Evolutionary conservation across 2,888 invertebrate species (phyloP).

Genomic region (Cantharis nigra): DNA sequence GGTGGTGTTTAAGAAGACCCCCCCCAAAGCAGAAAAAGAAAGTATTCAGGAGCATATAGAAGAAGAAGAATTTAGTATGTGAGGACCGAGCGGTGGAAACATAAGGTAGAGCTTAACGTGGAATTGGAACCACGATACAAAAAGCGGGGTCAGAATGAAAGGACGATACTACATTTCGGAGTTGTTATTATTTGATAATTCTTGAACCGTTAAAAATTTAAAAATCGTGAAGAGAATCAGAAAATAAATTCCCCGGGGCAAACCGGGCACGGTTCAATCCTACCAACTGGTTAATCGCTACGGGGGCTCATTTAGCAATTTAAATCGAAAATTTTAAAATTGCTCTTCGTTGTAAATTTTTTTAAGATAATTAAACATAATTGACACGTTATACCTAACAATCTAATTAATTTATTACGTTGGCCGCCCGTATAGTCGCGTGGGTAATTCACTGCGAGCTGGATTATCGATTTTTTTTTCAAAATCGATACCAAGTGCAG

Average conservation of each 20-base stretch:
- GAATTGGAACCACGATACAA: not conserved
- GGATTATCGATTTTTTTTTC: not conserved
- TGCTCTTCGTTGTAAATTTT: not conserved
- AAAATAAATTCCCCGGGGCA: not conserved
- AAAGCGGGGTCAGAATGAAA: no score
- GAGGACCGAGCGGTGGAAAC: no score
- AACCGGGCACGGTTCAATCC: not conserved
- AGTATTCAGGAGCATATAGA: no score
- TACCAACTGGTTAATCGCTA: not conserved
- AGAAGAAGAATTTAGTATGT: no score
- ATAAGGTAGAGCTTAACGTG: not conserved
- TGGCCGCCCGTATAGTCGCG: not conserved
- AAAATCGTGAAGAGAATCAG: not conserved
- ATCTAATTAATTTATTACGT: not conserved
- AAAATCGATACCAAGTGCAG: slow-evolving; percentile 29
- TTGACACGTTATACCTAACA: not conserved
- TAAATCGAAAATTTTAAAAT: not conserved
- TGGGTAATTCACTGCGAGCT: not conserved
- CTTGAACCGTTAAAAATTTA: slow-evolving; percentile 6
- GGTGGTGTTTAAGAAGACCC: no score
- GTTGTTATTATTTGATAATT: not conserved
- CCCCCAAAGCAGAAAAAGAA: no score
- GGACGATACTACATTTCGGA: not conserved
- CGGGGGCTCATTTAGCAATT: not conserved
- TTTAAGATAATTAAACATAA: not conserved